A percentile compares a stretch with the other conserved stretches of the same genome.
phyloP scores from a whole-genome alignment of 2,888 invertebrate genomes.

The Drosophila aldrichi region DNA sequence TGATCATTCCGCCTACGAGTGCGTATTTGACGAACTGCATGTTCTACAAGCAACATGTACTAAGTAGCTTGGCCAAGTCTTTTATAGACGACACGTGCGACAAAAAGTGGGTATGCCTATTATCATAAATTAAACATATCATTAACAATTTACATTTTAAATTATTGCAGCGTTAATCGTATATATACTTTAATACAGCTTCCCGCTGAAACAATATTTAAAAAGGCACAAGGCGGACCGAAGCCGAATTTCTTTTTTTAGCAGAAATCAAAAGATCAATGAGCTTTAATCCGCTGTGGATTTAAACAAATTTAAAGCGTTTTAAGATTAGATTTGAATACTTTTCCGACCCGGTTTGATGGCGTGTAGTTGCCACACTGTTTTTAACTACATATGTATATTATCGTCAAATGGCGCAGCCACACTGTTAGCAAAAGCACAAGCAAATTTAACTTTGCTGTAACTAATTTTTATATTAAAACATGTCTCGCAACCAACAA shows the following conservation, averaged over 20 bases:
- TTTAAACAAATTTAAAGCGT: neutral
- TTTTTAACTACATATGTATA: neutral
- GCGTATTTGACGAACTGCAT: constrained; percentile 56
- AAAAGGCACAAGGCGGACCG: neutral
- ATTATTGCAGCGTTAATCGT: constrained; percentile 42
- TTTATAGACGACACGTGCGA: constrained; percentile 57
- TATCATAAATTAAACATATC: neutral
- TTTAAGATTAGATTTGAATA: neutral
- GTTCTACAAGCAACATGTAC: constrained; percentile 26
- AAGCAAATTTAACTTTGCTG: neutral
- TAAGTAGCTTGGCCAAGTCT: constrained; percentile 38
- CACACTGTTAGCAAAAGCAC: neutral
- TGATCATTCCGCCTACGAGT: constrained; percentile 55
- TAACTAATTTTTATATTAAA: neutral
- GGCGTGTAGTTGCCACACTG: neutral
- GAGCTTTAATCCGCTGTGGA: too few relatives aligned
- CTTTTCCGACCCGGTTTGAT: neutral
- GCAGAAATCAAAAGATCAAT: neutral
- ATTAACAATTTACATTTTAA: neutral
- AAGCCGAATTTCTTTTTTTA: constrained; percentile 40
- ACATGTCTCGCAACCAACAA: neutral
- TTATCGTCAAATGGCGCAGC: neutral
- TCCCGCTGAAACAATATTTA: constrained; percentile 26
- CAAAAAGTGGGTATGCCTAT: constrained; percentile 37
- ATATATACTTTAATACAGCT: constrained; percentile 26